A percentile compares a stretch with the other conserved stretches of the same genome.
Evolutionary conservation across 2,113 vertebrate species (phyloP).

Genomic region (Chinchilla lanigera): DNA sequence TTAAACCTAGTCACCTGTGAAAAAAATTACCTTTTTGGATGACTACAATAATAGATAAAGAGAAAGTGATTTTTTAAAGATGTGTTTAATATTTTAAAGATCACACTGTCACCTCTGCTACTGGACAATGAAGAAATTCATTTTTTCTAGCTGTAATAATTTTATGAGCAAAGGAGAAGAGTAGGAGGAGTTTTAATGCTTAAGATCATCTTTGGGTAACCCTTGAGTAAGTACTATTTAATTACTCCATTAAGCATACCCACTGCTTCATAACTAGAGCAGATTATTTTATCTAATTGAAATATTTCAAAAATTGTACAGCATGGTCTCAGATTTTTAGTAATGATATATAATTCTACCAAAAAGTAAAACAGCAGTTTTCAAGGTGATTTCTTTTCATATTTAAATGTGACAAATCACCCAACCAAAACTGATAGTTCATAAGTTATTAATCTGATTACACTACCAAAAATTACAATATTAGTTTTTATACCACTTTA

Average conservation of each 20-base stretch:
- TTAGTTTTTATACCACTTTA: neutral
- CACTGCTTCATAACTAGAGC: neutral
- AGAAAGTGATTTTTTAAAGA: neutral
- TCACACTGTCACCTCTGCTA: neutral
- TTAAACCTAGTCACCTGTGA: neutral
- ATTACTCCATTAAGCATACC: constrained; percentile 53
- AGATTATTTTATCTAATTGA: constrained; percentile 41
- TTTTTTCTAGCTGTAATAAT: neutral
- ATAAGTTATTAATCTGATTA: neutral
- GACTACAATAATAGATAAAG: neutral
- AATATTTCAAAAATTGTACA: constrained; percentile 42
- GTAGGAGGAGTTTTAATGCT: neutral
- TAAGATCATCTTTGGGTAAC: neutral
- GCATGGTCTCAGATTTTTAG: neutral
- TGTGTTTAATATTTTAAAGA: constrained; percentile 13
- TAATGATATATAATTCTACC: constrained; percentile 42
- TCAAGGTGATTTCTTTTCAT: constrained; percentile 27
- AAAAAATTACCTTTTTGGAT: neutral
- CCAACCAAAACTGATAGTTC: constrained; percentile 29
- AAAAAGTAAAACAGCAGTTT: constrained; percentile 15
- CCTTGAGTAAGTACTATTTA: constrained; percentile 53
- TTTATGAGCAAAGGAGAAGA: neutral
- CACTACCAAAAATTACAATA: neutral
- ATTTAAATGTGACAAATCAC: constrained; percentile 10
- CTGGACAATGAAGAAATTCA: neutral